Evolutionary conservation across 2,797 vertebrate species (phyloP), one percentile per base, ranked within the genome.

Genomic region (Sebastes steindachneri): DNA sequence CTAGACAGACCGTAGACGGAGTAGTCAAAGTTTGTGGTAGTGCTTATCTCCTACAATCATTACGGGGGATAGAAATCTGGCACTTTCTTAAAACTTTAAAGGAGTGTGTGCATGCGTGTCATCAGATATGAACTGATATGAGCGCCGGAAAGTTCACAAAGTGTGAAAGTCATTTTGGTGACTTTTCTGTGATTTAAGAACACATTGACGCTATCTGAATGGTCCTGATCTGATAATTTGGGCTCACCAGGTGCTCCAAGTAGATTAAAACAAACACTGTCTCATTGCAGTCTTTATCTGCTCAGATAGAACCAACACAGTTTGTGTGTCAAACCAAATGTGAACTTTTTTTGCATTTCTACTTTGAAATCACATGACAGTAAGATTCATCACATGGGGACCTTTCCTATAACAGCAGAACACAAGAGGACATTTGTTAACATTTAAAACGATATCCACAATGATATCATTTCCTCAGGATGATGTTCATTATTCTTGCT

Each of bases 231-330:
- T 64, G 54, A 87, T 84, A 1, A 68, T 33, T 57, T 80, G 21
- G 45, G 45, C 41, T 71, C 45, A 33, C 12, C 63, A 26, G 70
- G 65, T 58, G 68, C 66, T 68, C 28, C 15, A 14, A 17, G 45
- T 26, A 71, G 78, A 85, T 72, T 72, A 74, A 84, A 83, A 69
- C 53, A 68, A 82, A 53, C 65, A 33, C 51, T 29, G 9, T 73
- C 15, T 63, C 33, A 28, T 11, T 55, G n/a, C 66, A 31, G 53
- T 19, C 23, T 53, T 75, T 73, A 66, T 74, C 67, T 54, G 37
- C 17, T 48, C 53, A 59, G 31, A 73, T 29, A 26, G 19, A 75
- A 74, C 9, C 2, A 77, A 29, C 6, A 5, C n/a, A 48, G 35
- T 58, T 75, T 14, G 5, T 35, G n/a, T 31, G 54, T 65, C 25